Base-by-base conservation (phyloP, 2,888 invertebrate genomes). In the Pegoplata infirma region DNA sequence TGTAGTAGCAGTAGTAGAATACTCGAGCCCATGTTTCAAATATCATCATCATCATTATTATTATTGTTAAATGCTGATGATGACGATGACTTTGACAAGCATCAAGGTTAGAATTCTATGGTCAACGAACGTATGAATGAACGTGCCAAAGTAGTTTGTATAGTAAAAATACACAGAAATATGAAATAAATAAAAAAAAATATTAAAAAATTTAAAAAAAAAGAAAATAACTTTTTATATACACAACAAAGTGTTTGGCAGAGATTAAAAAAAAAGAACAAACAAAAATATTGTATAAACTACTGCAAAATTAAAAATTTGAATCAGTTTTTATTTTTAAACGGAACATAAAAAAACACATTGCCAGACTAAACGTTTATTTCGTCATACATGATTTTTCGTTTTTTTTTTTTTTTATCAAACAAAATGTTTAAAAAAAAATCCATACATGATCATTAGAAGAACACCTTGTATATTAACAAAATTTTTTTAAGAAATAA, bases 51-150 rank as follows among this genome's bases (percentile, higher is more conserved):
- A 40, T 40, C 36, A 40, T 32, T 7, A 32, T n/a, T 40, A 40
- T n/a, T n/a, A 40, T 40, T 40, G n/a, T n/a, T 40, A n/a, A 61
- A 28, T 23, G 51, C 1, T 16, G 36, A 40, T 55, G 66, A 55
- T 36, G 78, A 67, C 25, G 75, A 72, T 72, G 79, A 72, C 79
- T 79, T 79, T 79, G 79, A 75, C 71, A 67, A 79, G 75, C 79
- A 67, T 79, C 79, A 79, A 79, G 79, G 79, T 75, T 79, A 79
- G 67, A 75, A 72, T 79, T 79, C 79, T 79, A 79, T 79, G 79
- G 79, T 79, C 79, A 79, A 79, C 75, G 79, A 79, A 79, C 77
- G 77, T 68, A 69, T 56, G 56, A 49, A 76, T 56, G 47, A 51
- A 69, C 21, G 66, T 67, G 66, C 74, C 51, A 53, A 10, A 32